Percentiles rank a stretch among this genome's conserved stretches.
Evolutionary conservation across 2,797 vertebrate species (phyloP).

Genomic region (Sebastes trivittatus): DNA sequence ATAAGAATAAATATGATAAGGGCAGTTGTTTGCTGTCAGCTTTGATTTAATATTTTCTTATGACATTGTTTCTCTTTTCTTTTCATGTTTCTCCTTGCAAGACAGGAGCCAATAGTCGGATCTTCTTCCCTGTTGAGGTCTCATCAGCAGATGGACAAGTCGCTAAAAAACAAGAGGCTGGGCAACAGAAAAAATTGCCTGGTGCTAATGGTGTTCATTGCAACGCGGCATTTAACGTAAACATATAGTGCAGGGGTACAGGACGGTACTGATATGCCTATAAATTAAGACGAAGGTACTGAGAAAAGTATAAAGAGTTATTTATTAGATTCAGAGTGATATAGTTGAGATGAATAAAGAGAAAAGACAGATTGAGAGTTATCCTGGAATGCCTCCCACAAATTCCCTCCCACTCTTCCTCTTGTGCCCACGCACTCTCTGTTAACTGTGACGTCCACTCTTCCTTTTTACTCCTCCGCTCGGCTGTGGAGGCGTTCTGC

Average conservation of each 20-base stretch:
- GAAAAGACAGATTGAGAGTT: conserved; percentile 72
- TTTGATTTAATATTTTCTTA: neutral
- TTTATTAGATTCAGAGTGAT: conserved; percentile 23
- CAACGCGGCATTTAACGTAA: neutral
- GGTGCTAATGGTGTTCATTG: neutral
- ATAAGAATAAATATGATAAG: neutral
- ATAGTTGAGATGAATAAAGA: conserved; percentile 33
- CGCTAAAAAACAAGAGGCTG: neutral
- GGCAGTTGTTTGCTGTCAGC: neutral
- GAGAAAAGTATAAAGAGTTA: neutral
- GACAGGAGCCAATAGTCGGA: conserved; percentile 2
- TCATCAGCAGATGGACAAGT: conserved; percentile 5
- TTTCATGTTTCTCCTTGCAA: neutral
- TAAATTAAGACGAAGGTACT: neutral
- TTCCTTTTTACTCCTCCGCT: conserved; percentile 74
- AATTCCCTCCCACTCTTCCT: conserved; percentile 75
- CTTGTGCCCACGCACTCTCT: conserved; percentile 81
- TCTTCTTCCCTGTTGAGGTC: conserved; percentile 4
- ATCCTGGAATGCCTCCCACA: conserved; percentile 78
- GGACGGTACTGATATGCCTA: neutral
- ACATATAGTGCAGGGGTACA: neutral
- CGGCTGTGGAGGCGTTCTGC: conserved; percentile 72
- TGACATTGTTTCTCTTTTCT: neutral
- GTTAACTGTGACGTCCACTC: conserved; percentile 82
- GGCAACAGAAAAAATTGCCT: neutral